Base-by-base conservation (phyloP, 2,888 invertebrate species). In the Heterodera filipjevi region DNA sequence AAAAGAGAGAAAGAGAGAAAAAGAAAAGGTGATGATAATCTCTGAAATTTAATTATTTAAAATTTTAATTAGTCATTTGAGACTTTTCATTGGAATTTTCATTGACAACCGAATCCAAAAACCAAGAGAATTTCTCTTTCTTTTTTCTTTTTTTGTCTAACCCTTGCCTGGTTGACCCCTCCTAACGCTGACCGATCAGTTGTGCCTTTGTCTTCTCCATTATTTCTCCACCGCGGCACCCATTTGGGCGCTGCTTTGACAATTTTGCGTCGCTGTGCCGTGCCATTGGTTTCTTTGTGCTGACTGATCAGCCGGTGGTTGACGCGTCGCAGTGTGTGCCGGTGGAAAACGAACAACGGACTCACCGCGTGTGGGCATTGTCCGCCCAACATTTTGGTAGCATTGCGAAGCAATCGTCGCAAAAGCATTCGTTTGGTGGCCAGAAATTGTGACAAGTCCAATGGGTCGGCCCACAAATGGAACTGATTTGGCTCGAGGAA, bases 201-300 rank as follows among this genome's bases (percentile, higher is more conserved):
- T 33, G 64, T 35, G 32, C 39, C 39, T 39, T 39, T 39, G 6
- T 12, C 39, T 39, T 39, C 39, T 6, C 39, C 39, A 39, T 39
- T 39, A 71, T 72, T 79, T 32, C 79, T 71, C 77, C 79, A 75
- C 44, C 75, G 66, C 1, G 75, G 75, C 46, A 75, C 66, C 75
- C 75, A 75, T 66, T 68, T 68, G 35, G 59, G 33, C 19, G 32
- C 27, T 33, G 5, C 39, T 75, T 75, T 75, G 46, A 35, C 66
- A 39, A 32, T 64, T 75, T 44, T 64, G 33, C 35, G 35, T 27
- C 35, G 35, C 39, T n/a, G 74, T 16, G 39, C 6, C 2, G 30
- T 19, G 35, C 44, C 35, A 12, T 16, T 19, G 39, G 68, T 32
- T 64, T 64, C 30, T 30, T 22, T 33, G 44, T 35, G 32, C 27